These are phyloP conservation scores for Pristionchus maxplancki DNA, from an alignment of 2,888 invertebrate genomes.

Conservation along the genomic window DNA sequence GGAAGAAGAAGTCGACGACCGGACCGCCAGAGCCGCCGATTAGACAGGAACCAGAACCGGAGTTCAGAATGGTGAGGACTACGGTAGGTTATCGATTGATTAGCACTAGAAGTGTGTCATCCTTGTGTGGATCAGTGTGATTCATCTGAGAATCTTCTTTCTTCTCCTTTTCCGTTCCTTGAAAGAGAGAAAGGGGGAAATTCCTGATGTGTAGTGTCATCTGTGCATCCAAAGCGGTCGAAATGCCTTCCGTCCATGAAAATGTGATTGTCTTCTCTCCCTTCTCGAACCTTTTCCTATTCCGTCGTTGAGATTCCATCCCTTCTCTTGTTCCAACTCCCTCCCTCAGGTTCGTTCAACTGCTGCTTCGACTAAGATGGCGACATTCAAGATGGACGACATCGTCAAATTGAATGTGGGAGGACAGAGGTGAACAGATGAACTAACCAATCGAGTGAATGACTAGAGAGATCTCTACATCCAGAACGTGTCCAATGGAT, in stretches of 20 bases:
- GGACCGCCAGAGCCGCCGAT: not conserved
- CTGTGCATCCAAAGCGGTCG: not conserved
- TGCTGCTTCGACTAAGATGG: not conserved
- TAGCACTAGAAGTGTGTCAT: conserved; percentile 7
- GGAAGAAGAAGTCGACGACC: conserved; percentile 43
- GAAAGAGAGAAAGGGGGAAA: not conserved
- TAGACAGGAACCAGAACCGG: not conserved
- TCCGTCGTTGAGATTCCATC: not conserved
- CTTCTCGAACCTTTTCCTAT: not conserved
- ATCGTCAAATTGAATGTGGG: conserved; percentile 49
- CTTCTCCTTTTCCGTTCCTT: conserved; percentile 12
- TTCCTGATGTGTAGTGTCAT: conserved; percentile 40
- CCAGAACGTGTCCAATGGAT: too few species aligned
- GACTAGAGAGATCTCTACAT: not conserved
- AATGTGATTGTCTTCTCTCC: not conserved
- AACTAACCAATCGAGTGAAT: not conserved
- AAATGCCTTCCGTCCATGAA: conserved; percentile 40
- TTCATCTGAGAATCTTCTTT: conserved; percentile 17
- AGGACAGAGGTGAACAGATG: conserved; percentile 41
- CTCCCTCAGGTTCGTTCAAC: conserved; percentile 22
- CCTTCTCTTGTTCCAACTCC: not conserved
- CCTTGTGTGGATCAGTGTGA: not conserved
- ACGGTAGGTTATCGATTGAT: conserved; percentile 40
- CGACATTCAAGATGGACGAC: conserved; percentile 48
- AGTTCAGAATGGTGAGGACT: conserved; percentile 3